phyloP scores from a whole-genome alignment of 2,888 invertebrate species.

The Plusia festucae region DNA sequence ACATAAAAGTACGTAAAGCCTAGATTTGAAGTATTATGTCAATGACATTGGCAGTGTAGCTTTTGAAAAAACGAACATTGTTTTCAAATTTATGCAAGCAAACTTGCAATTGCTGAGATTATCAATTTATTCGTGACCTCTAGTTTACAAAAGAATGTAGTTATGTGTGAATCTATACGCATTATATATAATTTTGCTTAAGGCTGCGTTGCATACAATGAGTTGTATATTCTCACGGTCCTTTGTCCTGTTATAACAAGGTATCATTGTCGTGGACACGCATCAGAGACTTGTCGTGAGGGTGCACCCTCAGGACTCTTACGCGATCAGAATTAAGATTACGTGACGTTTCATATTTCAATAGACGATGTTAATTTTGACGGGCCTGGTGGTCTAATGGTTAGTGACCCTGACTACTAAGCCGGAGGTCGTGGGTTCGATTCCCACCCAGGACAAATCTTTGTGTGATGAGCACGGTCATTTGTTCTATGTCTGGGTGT shows the following conservation, averaged over 20 bases:
- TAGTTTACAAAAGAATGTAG: slow-evolving; percentile 27
- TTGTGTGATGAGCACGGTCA: no score
- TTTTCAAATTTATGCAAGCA: slow-evolving; percentile 12
- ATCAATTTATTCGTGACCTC: slow-evolving; percentile 43
- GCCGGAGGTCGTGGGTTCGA: no score
- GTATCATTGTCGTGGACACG: slow-evolving; percentile 84
- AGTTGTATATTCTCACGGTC: slow-evolving; percentile 79
- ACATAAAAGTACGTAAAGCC: slow-evolving; percentile 10
- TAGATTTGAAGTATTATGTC: slow-evolving; percentile 1
- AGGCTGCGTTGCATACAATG: slow-evolving; percentile 67
- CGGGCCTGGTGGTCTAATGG: no score
- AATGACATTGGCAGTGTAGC: background rate
- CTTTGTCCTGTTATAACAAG: slow-evolving; percentile 80
- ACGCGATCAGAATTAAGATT: slow-evolving; percentile 84
- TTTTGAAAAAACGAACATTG: background rate
- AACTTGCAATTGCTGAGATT: slow-evolving; percentile 25
- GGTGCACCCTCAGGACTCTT: slow-evolving; percentile 77
- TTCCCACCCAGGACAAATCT: no score
- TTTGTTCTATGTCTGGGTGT: no score
- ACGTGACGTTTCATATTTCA: slow-evolving; percentile 69
- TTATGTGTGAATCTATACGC: slow-evolving; percentile 36
- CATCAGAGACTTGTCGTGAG: slow-evolving; percentile 72
- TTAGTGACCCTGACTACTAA: no score
- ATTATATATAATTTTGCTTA: slow-evolving; percentile 46
- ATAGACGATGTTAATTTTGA: slow-evolving; percentile 77